Base-by-base conservation (phyloP, 2,113 vertebrate genomes). In the Nymphicus hollandicus region DNA sequence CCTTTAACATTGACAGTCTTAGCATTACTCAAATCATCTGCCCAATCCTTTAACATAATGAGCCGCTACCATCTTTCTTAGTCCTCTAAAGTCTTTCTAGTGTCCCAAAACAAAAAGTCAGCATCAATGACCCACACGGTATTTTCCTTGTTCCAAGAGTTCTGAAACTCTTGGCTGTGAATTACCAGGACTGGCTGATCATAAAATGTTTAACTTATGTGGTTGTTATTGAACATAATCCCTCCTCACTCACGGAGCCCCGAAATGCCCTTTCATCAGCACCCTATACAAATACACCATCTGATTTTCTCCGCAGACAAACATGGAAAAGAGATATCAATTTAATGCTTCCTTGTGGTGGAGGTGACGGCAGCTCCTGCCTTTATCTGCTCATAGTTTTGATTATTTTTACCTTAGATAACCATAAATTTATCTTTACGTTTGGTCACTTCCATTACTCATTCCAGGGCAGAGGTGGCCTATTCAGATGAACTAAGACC, bases 81-180 rank as follows among this genome's bases (percentile, higher is more conserved):
- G 37, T 39, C 39, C 27, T 88, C 35, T 65, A 50, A 87, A 94
- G 55, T 17, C 39, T 14, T 72, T 33, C 39, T 8, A 56, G 52
- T 23, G 28, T 20, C 49, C 35, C 70, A 68, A 39, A 91, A 71
- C 7, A 8, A 68, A 70, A 72, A 76, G 24, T 18, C 44, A 89
- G 49, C 25, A 61, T 15, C n/a, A 91, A 44, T 6, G 7, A 9
- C 29, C 63, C 71, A 63, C 50, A 52, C 0, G 0, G 1, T 29
- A 18, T 8, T 6, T 20, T 87, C 20, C 41, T 83, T 66, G 17
- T 53, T 88, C 41, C 43, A 60, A 78, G 14, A 72, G 24, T 61
- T 86, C 76, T 39, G 80, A 86, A 94, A 63, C 23, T 17, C 35
- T n/a, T 68, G 43, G 6, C 60, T 84, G 31, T 64, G 41, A 78